Evolutionary conservation across 2,888 invertebrate genomes (phyloP), one percentile per base, ranked within the genome.

Genomic region (Platycnemis pennipes): DNA sequence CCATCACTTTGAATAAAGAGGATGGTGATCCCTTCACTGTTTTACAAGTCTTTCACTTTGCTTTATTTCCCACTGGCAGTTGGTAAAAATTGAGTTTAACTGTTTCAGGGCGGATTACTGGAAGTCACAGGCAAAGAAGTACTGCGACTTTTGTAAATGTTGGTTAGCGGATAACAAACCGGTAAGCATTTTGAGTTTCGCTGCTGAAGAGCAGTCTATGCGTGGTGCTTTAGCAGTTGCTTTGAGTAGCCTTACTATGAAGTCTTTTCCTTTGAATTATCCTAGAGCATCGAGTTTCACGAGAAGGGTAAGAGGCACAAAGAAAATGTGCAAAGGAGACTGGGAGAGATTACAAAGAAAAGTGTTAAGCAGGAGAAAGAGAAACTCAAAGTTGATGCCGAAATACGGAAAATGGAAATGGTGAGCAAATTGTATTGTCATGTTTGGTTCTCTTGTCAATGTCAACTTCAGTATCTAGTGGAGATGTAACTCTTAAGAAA

Each of bases 161-260:
- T 99, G 99, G 99, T 98, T 99, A 95, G 98, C 99, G 94, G 99
- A 99, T 96, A 99, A 99, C 96, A 99, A 99, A 97, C 98, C 99
- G 94, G 97, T 97, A 96, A 96, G 96, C 95, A 88, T n/a, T 94
- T 22, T 69, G n/a, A 91, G 26, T 46, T 13, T 1, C 26, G 19
- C 26, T 5, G 26, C 26, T 42, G 22, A 94, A n/a, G n/a, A n/a
- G n/a, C n/a, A n/a, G n/a, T n/a, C n/a, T n/a, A n/a, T n/a, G n/a
- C n/a, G n/a, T n/a, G n/a, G n/a, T n/a, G n/a, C n/a, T n/a, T 11
- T 31, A 19, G 1, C n/a, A 13, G 4, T 31, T n/a, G 42, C 45
- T 19, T 4, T 0, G 45, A 19, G 16, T 19, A 45, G 16, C 77
- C 5, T 94, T 46, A 26, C 4, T 2, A 22, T 31, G 3, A 31